These are phyloP conservation scores for Venusia cambrica DNA, from an alignment of 2,888 invertebrate genomes.

Conservation along the genomic window DNA sequence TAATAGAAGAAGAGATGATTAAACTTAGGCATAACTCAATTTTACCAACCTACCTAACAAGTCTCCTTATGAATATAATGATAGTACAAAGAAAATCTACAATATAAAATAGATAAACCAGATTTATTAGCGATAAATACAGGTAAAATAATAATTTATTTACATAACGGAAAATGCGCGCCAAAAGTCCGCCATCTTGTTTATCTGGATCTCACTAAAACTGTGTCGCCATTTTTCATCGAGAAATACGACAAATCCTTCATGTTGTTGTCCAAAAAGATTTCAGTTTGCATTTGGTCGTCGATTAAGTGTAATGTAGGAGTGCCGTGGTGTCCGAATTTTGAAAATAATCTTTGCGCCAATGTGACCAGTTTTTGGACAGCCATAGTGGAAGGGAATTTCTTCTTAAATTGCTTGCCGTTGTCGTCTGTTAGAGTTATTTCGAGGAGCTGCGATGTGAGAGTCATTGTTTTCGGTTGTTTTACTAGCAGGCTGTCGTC, in stretches of 20 bases:
- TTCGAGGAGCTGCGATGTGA: slow-evolving; percentile 86
- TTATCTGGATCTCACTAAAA: slow-evolving; percentile 85
- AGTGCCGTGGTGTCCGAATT: slow-evolving; percentile 49
- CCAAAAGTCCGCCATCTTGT: slow-evolving; percentile 36
- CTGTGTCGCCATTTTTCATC: slow-evolving; percentile 90
- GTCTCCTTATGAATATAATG: too few relatives aligned
- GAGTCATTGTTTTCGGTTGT: slow-evolving; percentile 75
- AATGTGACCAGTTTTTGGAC: slow-evolving; percentile 92
- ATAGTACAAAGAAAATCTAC: slow-evolving; percentile 37
- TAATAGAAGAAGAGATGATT: too few relatives aligned
- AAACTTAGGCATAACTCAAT: too few relatives aligned
- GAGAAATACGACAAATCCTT: slow-evolving; percentile 92
- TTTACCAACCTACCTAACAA: too few relatives aligned
- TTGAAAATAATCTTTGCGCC: slow-evolving; percentile 87
- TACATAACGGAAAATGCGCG: slow-evolving; percentile 53
- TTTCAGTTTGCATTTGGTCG: slow-evolving; percentile 83
- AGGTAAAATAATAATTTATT: slow-evolving; percentile 68
- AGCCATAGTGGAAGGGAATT: slow-evolving; percentile 88
- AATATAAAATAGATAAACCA: slow-evolving; percentile 64
- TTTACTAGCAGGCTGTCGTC: slow-evolving; percentile 86
- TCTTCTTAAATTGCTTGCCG: slow-evolving; percentile 84
- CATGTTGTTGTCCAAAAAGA: slow-evolving; percentile 89
- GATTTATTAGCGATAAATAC: slow-evolving; percentile 67
- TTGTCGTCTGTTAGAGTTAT: slow-evolving; percentile 75
- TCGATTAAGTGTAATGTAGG: slow-evolving; percentile 78